Evolutionary conservation across 2,888 invertebrate genomes (phyloP), one percentile per base, ranked within the genome.

Genomic region (Sphecodes monilicornis): DNA sequence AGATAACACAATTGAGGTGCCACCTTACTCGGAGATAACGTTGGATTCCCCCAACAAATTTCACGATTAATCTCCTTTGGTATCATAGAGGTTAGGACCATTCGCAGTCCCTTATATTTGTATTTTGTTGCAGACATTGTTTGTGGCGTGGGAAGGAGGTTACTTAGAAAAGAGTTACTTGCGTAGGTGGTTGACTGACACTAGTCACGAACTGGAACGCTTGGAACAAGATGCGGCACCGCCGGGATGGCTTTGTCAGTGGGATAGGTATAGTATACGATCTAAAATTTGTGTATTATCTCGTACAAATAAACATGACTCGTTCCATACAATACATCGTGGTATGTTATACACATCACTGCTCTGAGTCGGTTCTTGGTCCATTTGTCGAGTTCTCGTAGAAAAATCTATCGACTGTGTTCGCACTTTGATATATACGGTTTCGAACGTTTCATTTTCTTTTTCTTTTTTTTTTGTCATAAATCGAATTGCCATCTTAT

Each of bases 191-290:
- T 94, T 97, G 90, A 95, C 95, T 79, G 96, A 96, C 80, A 96
- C 96, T 8, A 95, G 96, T 90, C 95, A 95, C 60, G 96, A 96
- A 91, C 94, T 97, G 88, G 95, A 95, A 88, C 96, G 96, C 89
- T 95, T 97, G 90, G 97, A 97, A 94, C 95, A 96, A 93, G 96
- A 96, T 85, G 96, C 96, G 22, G 96, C 96, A 60, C 97, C 97
- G 43, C 95, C 95, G 66, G 97, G 97, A 91, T 97, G 97, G 97
- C 95, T 96, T 91, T 96, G 97, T 94, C 96, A 96, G 93, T 97
- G 97, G 97, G 97, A 97, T 96, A 97, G 97, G 97, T 97, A 97
- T 95, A 96, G 95, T 93, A 93, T 94, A 92, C 93, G 91, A 91
- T 90, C 90, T 85, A 76, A 82, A 89, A 83, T 87, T 89, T 89